Evolutionary conservation across 2,888 invertebrate species (phyloP).

Genomic region (Perdita meconis): DNA sequence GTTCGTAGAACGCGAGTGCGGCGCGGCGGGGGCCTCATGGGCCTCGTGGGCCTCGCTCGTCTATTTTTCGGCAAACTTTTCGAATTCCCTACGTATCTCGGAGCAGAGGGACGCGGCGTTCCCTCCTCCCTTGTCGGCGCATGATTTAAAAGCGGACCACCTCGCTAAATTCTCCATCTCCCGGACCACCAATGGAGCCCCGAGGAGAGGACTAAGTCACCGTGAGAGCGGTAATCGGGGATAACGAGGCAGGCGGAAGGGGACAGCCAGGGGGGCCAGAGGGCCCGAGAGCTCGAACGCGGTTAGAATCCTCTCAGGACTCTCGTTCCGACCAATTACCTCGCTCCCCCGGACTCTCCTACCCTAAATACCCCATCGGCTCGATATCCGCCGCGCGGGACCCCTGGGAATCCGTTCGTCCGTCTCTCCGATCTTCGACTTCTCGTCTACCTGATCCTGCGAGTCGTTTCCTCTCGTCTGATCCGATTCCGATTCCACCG

Average conservation of each 20-base stretch:
- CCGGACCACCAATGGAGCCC: conserved; percentile 66
- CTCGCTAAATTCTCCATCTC: conserved; percentile 54
- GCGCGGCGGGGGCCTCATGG: too few species aligned
- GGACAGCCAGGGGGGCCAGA: conserved; percentile 31
- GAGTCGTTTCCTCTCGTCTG: neutral
- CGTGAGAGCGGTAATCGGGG: conserved; percentile 67
- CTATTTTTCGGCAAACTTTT: neutral
- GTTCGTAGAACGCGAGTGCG: too few species aligned
- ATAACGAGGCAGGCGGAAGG: conserved; percentile 52
- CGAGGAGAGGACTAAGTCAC: conserved; percentile 39
- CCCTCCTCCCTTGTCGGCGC: conserved; percentile 27
- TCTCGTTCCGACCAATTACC: conserved; percentile 74
- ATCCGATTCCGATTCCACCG: neutral
- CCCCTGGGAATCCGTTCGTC: neutral
- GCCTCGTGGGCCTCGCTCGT: too few species aligned
- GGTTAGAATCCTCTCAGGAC: conserved; percentile 53
- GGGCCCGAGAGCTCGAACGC: conserved; percentile 41
- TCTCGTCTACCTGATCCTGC: conserved; percentile 8
- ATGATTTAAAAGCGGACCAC: conserved; percentile 66
- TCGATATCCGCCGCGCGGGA: conserved; percentile 20
- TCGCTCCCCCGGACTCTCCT: conserved; percentile 58
- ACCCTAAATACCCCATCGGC: conserved; percentile 56
- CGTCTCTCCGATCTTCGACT: conserved; percentile 1
- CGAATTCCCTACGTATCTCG: neutral
- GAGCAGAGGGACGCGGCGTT: conserved; percentile 40